Evolutionary conservation across 2,888 invertebrate genomes (phyloP).

Genomic region (Ditylenchus weischeri): DNA sequence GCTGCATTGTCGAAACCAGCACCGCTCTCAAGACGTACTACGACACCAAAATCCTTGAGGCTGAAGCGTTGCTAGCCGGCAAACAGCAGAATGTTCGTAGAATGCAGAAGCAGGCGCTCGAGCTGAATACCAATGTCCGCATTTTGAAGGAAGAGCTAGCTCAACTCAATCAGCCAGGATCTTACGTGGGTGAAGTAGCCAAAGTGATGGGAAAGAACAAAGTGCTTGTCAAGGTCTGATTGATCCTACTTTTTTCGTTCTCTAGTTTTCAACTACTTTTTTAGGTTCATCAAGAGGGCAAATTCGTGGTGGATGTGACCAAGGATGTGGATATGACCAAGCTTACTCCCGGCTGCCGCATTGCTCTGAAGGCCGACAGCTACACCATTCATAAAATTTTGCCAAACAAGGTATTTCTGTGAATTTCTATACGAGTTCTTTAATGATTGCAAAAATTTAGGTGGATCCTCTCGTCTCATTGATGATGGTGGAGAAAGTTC

Average conservation of each 20-base stretch:
- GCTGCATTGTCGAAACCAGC: neutral
- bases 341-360: constrained; percentile 93
- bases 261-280: constrained; percentile 4
- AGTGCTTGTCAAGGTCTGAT: constrained; percentile 79
- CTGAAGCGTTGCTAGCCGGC: constrained; percentile 88
- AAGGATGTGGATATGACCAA: constrained; percentile 97
- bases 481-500: constrained; percentile 99
- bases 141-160: constrained; percentile 95
- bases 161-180: constrained; percentile 88
- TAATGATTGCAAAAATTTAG: constrained; percentile 60
- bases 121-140: constrained; percentile 95
- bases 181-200: constrained; percentile 97
- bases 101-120: constrained; percentile 94
- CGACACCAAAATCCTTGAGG: constrained; percentile 92
- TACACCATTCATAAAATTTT: constrained; percentile 96
- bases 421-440: neutral
- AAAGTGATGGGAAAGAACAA: constrained; percentile 99
- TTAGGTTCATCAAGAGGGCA: constrained; percentile 95
- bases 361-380: constrained; percentile 93
- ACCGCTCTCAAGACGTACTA: constrained; percentile 68
- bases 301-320: constrained; percentile 97
- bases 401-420: constrained; percentile 74
- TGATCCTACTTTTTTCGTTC: neutral
- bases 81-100: constrained; percentile 93
- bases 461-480: constrained; percentile 95